Evolutionary conservation across 2,888 invertebrate species (phyloP), one percentile per base, ranked within the genome.

Genomic region (Parnassius apollo): DNA sequence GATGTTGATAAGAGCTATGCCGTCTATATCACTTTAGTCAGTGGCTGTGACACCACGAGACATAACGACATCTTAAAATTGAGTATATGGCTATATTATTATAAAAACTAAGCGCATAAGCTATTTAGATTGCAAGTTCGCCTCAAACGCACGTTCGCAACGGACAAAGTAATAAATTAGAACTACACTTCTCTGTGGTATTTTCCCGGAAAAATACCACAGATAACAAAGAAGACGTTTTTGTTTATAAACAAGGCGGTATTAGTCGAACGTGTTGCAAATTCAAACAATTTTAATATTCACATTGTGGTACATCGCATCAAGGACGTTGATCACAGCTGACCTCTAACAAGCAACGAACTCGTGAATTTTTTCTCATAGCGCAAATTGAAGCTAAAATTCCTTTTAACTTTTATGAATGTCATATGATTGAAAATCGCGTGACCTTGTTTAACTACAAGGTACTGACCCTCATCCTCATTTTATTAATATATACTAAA

Each of bases 261-360:
- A 22, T 49, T 56, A 18, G 18, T 57, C 52, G 59, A 42, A 51
- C 57, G 52, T 52, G 52, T 52, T 52, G 59, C 42, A 59, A 46
- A 64, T 60, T 57, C 46, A 64, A 64, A 59, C 45, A 48, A 51
- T 56, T 61, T 61, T 57, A 48, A 64, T 59, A 56, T 64, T 59
- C 42, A 55, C 51, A 42, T 46, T 49, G 18, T 10, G 45, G 12
- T 13, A 42, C 35, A 55, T 64, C 50, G 57, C 60, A 45, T 56
- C 67, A 66, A 67, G 67, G 67, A 63, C 63, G 55, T 46, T 51
- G 64, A 48, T 64, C 64, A 62, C 59, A 22, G 49, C n/a, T 66
- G 67, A 67, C 67, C 67, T 67, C 64, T 61, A 48, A 54, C 58
- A 64, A 61, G 54, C 65, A 60, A 62, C 65, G 62, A 67, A 66